phyloP scores from a whole-genome alignment of 1,140 invertebrate genomes.

The Pogonognathellus flavescens region DNA sequence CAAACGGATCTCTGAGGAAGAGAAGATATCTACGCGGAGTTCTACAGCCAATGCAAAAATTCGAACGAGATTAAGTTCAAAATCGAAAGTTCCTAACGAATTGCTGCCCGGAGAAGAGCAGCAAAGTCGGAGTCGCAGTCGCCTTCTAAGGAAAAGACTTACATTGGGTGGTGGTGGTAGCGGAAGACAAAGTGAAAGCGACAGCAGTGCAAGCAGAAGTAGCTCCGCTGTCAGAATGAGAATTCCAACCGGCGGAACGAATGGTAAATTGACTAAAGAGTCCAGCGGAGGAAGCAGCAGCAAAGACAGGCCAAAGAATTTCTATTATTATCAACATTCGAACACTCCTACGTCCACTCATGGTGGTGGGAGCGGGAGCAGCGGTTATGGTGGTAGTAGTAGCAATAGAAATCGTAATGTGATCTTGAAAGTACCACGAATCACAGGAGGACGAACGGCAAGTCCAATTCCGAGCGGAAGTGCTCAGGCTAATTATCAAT shows the following conservation, averaged over 20 bases:
- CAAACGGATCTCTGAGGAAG: not conserved
- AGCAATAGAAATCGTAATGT: constrained; percentile 47
- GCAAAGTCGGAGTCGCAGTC: constrained; percentile 55
- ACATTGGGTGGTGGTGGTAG: constrained; percentile 22
- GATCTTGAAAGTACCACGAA: constrained; percentile 46
- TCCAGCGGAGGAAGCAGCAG: not conserved
- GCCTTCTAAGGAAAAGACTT: constrained; percentile 52
- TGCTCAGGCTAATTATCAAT: constrained; percentile 45
- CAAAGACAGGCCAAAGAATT: constrained; percentile 44
- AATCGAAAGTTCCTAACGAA: constrained; percentile 48
- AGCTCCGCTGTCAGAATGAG: constrained; percentile 42
- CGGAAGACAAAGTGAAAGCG: constrained; percentile 59
- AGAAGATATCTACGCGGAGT: constrained; percentile 51
- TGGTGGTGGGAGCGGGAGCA: not conserved
- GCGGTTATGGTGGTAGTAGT: not conserved
- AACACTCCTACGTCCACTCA: constrained; percentile 19
- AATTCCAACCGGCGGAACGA: not conserved
- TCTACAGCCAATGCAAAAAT: constrained; percentile 60
- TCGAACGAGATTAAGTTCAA: constrained; percentile 54
- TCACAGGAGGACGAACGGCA: constrained; percentile 26
- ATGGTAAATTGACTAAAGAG: constrained; percentile 34
- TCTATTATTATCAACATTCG: constrained; percentile 17
- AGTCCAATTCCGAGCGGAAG: constrained; percentile 29
- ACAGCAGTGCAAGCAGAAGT: constrained; percentile 58
- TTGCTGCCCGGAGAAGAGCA: constrained; percentile 3